Evolutionary conservation across 2,113 vertebrate species (phyloP).

Genomic region (Semnornis frantzii): DNA sequence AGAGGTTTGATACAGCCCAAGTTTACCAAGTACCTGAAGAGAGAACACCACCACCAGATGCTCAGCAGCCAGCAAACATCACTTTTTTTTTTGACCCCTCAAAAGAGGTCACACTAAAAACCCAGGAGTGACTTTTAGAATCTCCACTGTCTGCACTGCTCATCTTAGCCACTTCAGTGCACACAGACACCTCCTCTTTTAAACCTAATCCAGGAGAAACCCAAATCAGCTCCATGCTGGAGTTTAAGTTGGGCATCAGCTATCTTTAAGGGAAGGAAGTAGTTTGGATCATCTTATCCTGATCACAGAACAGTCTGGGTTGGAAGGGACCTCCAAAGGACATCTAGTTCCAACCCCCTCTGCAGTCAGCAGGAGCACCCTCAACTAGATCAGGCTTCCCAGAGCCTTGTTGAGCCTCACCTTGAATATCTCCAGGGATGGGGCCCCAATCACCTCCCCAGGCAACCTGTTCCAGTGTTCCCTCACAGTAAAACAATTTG

Average conservation of each 20-base stretch:
- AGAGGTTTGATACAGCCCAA: conserved; percentile 95
- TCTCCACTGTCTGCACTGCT: not conserved
- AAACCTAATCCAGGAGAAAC: not conserved
- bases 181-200: rapidly evolving
- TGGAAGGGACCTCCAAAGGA: too few species aligned
- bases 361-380: too few species aligned
- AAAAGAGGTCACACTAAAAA: not conserved
- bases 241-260: not conserved
- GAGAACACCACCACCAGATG: not conserved
- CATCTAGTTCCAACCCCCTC: too few species aligned
- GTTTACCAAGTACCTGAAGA: conserved; percentile 90
- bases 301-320: too few species aligned
- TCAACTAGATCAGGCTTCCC: too few species aligned
- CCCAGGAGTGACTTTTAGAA: rapidly evolving
- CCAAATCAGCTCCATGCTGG: not conserved
- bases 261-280: not conserved
- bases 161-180: not conserved
- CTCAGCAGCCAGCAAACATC: not conserved
- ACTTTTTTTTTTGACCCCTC: too few species aligned
- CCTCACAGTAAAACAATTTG: too few species aligned
- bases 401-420: too few species aligned
- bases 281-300: not conserved
- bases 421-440: too few species aligned
- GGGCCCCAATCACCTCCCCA: too few species aligned
- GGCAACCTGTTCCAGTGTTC: too few species aligned